Evolutionary conservation across 2,113 vertebrate species (phyloP), one percentile per base, ranked within the genome.

Genomic region (Otolemur garnettii): DNA sequence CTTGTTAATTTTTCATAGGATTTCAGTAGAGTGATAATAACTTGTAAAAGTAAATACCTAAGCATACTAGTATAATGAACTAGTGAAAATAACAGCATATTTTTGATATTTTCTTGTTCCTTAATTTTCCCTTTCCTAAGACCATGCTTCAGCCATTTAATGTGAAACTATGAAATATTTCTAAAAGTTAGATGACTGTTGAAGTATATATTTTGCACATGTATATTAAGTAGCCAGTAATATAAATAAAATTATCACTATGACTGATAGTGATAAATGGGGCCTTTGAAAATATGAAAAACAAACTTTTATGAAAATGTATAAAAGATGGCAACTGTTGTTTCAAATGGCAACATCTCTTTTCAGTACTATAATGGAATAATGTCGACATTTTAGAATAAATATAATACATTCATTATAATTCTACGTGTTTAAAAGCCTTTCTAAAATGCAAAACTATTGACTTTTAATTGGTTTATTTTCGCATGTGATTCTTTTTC

Each of bases 131-230:
- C 69, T 90, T 53, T 81, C 24, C 81, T 80, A 95, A 84, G n/a
- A 83, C 35, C n/a, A 64, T 35, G 53, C 30, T 87, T 91, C 80
- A 45, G 28, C 72, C 45, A 91, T 59, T 94, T 90, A 95, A 86
- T 75, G 42, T 96, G 30, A 95, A 97, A 92, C 82, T 83, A 82
- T 78, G 57, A 94, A 87, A 82, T 94, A 90, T 42, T 96, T 93
- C 60, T 22, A 87, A 93, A 97, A 96, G 19, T 72, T 87, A 96
- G 62, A 79, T 60, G 35, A 95, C 62, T 93, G 45, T 50, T 88
- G 21, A 95, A 93, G 13, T 82, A 57, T 55, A 90, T 42, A 92
- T 64, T 68, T 87, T 93, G 21, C 53, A 90, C 50, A 19, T 79
- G 30, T 92, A 79, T 93, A 77, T 80, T 92, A 96, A 93, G 15